phyloP scores from a whole-genome alignment of 2,113 vertebrate species.

The Enhydra lutris region DNA sequence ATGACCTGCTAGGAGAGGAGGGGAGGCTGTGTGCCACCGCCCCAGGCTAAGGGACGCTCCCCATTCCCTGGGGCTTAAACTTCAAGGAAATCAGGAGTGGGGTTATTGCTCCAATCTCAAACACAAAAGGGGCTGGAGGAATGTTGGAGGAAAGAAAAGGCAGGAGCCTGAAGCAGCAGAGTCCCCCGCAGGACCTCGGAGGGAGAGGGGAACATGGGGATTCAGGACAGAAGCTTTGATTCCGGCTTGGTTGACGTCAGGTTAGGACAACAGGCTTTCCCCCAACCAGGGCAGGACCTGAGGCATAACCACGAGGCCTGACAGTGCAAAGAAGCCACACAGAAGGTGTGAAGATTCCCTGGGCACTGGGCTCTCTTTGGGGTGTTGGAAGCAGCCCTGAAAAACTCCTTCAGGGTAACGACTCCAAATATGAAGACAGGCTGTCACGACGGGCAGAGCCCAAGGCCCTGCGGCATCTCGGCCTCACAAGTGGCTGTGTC shows the following conservation, averaged over 20 bases:
- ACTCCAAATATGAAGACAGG: background rate
- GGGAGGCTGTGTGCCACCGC: background rate
- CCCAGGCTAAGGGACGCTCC: background rate
- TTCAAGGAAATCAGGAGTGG: background rate
- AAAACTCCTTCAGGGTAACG: background rate
- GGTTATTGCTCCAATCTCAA: constrained; percentile 53
- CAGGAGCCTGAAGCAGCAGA: background rate
- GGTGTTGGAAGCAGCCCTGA: background rate
- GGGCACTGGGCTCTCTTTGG: background rate
- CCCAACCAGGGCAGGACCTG: background rate
- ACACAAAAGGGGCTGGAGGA: background rate
- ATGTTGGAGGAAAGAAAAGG: background rate
- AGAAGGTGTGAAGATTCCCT: background rate
- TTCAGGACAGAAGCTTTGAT: background rate
- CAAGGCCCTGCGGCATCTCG: too few relatives aligned
- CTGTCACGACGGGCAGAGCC: background rate
- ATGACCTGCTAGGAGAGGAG: background rate
- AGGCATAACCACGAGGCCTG: background rate
- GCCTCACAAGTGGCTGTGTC: background rate
- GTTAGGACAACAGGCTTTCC: background rate
- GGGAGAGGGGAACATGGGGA: background rate
- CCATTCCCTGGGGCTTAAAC: background rate
- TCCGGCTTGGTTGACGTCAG: fast-evolving
- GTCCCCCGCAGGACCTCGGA: background rate
- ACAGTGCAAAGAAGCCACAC: background rate